phyloP scores from a whole-genome alignment of 2,888 invertebrate species.

The Drosophila ezoana region DNA sequence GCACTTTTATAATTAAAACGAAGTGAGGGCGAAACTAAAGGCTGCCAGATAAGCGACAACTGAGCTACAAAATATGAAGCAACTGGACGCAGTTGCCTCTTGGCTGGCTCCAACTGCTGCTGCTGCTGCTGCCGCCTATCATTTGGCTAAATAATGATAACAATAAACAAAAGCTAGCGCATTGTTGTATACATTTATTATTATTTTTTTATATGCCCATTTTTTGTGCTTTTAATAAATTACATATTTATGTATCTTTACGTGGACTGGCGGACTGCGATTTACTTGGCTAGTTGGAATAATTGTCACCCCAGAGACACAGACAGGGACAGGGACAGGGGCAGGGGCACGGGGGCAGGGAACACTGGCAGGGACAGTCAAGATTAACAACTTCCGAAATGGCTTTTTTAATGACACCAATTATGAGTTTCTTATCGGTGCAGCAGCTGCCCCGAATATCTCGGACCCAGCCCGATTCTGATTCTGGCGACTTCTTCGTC shows the following conservation, averaged over 20 bases:
- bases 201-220: constrained; percentile 23
- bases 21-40: constrained; percentile 36
- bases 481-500: constrained; percentile 40
- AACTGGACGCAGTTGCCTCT: constrained; percentile 8
- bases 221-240: constrained; percentile 72
- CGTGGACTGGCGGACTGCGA: constrained; percentile 16
- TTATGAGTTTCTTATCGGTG: constrained; percentile 81
- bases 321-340: not conserved
- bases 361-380: constrained; percentile 8
- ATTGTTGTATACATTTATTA: constrained; percentile 66
- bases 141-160: constrained; percentile 79
- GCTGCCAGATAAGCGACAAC: constrained; percentile 48
- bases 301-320: constrained; percentile 51
- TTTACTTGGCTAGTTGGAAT: constrained; percentile 70
- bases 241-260: constrained; percentile 76
- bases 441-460: constrained; percentile 60
- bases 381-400: constrained; percentile 82
- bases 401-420: constrained; percentile 81
- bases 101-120: constrained; percentile 18
- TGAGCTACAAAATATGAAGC: constrained; percentile 47
- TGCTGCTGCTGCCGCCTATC: constrained; percentile 52
- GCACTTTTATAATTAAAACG: constrained; percentile 78
- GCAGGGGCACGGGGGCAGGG: not conserved
- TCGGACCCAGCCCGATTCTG: constrained; percentile 21
- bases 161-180: constrained; percentile 74